Evolutionary conservation across 2,888 invertebrate species (phyloP).

Genomic region (Chirona hameri): DNA sequence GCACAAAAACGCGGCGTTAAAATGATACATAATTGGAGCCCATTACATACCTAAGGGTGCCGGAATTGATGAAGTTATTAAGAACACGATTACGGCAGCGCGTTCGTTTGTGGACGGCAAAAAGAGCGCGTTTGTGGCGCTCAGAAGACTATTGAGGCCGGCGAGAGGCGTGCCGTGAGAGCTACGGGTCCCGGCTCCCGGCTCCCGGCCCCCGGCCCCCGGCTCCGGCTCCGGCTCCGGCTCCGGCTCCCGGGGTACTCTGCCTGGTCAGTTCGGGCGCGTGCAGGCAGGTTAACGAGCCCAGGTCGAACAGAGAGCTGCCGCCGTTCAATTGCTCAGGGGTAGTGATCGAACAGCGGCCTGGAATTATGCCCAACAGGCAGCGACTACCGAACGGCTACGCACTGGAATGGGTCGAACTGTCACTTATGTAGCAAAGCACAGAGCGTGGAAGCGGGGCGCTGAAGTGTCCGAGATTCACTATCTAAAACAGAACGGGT

Average conservation of each 20-base stretch:
- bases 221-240: background rate
- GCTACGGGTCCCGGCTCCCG: background rate
- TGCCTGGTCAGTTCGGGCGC: background rate
- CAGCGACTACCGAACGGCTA: no score
- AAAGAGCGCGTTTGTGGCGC: background rate
- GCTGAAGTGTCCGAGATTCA: no score
- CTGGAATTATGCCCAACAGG: no score
- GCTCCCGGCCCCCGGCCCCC: background rate
- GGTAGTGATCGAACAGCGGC: no score
- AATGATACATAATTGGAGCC: conserved; percentile 26
- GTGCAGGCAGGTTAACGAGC: background rate
- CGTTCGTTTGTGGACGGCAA: background rate
- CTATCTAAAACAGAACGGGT: no score
- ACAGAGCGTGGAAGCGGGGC: no score
- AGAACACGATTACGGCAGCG: conserved; percentile 24
- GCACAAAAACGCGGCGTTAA: conserved; percentile 12
- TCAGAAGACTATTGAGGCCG: background rate
- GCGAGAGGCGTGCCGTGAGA: background rate
- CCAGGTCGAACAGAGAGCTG: no score
- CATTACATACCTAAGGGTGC: conserved; percentile 26
- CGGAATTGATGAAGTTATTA: conserved; percentile 27
- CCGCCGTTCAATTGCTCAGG: no score
- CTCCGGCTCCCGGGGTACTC: no score
- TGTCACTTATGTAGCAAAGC: no score
- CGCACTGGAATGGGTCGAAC: no score